These are phyloP conservation scores for Axis porcinus DNA, from an alignment of 2,113 vertebrate genomes.

Conservation along the genomic window DNA sequence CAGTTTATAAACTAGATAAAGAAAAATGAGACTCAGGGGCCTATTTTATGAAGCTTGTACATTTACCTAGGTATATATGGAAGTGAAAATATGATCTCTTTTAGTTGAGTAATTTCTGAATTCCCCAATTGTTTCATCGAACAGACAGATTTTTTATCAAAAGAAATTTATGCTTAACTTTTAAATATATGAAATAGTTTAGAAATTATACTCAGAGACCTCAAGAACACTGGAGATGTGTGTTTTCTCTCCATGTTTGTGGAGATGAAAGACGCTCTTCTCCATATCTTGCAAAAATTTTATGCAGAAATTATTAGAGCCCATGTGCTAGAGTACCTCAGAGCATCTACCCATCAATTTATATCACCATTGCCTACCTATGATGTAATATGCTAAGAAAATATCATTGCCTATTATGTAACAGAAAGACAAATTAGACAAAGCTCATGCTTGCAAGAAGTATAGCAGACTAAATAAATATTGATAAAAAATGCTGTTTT, in stretches of 20 bases:
- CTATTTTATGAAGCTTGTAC: background rate
- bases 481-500: background rate
- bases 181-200: background rate
- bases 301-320: background rate
- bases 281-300: background rate
- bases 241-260: background rate
- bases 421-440: background rate
- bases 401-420: background rate
- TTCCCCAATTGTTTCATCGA: background rate
- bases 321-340: background rate
- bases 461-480: background rate
- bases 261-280: background rate
- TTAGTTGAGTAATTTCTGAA: background rate
- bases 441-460: background rate
- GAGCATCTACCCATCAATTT: background rate
- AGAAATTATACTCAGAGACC: background rate
- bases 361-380: background rate
- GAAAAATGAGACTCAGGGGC: background rate
- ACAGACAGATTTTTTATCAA: background rate
- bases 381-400: background rate
- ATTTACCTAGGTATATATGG: background rate
- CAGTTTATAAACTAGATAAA: slow-evolving; percentile 41
- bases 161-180: background rate
- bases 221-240: background rate
- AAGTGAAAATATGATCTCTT: background rate